phyloP scores from a whole-genome alignment of 2,113 vertebrate genomes.

The Genyomyrus donnyi region DNA sequence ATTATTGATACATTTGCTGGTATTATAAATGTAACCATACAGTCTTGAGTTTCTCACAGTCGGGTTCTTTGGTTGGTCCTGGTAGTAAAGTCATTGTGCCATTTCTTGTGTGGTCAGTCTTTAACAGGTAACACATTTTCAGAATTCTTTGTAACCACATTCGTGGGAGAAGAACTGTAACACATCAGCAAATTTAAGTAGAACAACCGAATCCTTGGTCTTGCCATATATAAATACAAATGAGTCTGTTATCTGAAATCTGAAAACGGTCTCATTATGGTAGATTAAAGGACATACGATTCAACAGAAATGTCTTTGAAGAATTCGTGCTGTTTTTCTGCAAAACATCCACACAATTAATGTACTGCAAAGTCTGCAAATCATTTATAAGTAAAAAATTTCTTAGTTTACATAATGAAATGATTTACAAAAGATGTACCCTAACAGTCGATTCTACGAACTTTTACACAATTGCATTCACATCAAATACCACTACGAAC shows the following conservation, averaged over 20 bases:
- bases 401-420: not conserved
- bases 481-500: not conserved
- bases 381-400: not conserved
- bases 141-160: not conserved
- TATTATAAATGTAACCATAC: not conserved
- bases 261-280: not conserved
- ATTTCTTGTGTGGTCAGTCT: not conserved
- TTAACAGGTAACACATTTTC: not conserved
- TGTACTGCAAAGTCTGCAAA: not conserved
- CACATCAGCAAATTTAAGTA: not conserved
- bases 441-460: not conserved
- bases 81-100: not conserved
- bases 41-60: not conserved
- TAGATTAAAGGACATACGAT: not conserved
- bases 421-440: not conserved
- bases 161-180: not conserved
- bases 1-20: not conserved
- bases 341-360: not conserved
- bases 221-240: not conserved
- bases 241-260: not conserved
- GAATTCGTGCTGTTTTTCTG: not conserved
- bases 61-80: not conserved
- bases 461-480: not conserved
- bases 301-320: slow-evolving; percentile 1
- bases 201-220: not conserved